Evolutionary conservation across 2,113 vertebrate species (phyloP), one percentile per base, ranked within the genome.

Genomic region (Microtus pennsylvanicus): DNA sequence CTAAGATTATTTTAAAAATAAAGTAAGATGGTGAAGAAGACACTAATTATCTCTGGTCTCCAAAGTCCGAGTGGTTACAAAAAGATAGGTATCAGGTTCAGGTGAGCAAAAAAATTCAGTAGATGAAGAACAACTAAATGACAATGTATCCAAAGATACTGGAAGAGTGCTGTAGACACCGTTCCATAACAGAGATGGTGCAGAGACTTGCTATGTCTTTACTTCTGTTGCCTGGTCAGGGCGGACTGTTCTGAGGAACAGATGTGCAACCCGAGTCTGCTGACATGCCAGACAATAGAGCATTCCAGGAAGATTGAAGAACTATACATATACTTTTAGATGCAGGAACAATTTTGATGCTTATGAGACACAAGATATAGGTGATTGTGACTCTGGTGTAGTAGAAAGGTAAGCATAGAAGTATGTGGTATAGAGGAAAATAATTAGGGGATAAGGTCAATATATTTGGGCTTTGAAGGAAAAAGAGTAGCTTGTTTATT

Each of bases 281-380:
- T 14, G 63, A 47, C 3, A 24, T 9, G 28, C 4, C 26, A 50
- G 30, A 0, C n/a, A 8, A 1, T 5, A 50, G n/a, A 63, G 12
- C 30, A n/a, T 72, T 61, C 38, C 21, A 30, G 3, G 30, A 22
- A 47, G 28, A 72, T 1, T 55, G 30, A 80, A 80, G 6, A 80
- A 1, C 22, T 69, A 5, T 13, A 50, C 11, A 55, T 35, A 30
- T 19, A 38, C 7, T 55, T 75, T 16, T 28, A 77, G n/a, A 38
- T 22, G 5, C n/a, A 38, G 30, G 1, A 63, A 58, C 30, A 26
- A 19, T 76, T 11, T 76, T 52, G 24, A 3, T 45, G 63, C 14
- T 30, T 21, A 35, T 33, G 45, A 67, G 12, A 26, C 14, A 30
- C 6, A 9, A 47, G 30, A 45, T 28, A 58, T 10, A 55, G 5